These are phyloP conservation scores for Eupsilia transversa DNA, from an alignment of 2,888 invertebrate species.

Conservation along the genomic window DNA sequence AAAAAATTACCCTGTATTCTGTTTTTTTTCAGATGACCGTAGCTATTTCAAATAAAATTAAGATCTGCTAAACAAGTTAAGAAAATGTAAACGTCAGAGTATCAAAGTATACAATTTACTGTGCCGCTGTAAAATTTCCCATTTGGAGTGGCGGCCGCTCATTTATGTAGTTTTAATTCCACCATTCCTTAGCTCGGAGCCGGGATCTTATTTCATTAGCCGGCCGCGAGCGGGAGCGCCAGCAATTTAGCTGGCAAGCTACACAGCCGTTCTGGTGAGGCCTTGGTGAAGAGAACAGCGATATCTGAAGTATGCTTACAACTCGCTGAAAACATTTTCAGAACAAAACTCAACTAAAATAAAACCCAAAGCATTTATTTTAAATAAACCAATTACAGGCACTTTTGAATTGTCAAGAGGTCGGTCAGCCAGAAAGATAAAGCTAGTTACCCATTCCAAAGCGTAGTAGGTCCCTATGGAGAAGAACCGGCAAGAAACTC, in stretches of 20 bases:
- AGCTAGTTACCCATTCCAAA: too few species aligned
- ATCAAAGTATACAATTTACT: slow-evolving; percentile 62
- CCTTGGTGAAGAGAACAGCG: slow-evolving; percentile 46
- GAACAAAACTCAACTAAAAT: too few species aligned
- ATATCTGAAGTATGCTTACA: not conserved
- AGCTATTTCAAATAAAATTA: slow-evolving; percentile 21
- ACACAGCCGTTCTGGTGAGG: slow-evolving; percentile 66
- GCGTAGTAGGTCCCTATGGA: too few species aligned
- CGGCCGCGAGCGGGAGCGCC: slow-evolving; percentile 83
- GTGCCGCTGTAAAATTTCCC: slow-evolving; percentile 76
- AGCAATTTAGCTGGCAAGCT: slow-evolving; percentile 87
- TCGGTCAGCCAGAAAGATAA: too few species aligned
- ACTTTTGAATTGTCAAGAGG: too few species aligned
- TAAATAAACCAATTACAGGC: too few species aligned
- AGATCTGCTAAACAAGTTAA: slow-evolving; percentile 26
- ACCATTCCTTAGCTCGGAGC: slow-evolving; percentile 88
- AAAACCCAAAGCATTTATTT: too few species aligned
- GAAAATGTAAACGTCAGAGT: slow-evolving; percentile 56
- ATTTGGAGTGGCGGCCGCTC: slow-evolving; percentile 83
- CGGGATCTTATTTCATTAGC: slow-evolving; percentile 90
- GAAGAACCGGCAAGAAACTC: too few species aligned
- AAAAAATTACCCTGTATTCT: too few species aligned
- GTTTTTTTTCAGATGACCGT: not conserved
- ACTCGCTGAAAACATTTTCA: not conserved
- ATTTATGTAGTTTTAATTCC: slow-evolving; percentile 91